Conservation (phyloP, 2,797 vertebrate genomes). For the Peromyscus eremicus region DNA sequence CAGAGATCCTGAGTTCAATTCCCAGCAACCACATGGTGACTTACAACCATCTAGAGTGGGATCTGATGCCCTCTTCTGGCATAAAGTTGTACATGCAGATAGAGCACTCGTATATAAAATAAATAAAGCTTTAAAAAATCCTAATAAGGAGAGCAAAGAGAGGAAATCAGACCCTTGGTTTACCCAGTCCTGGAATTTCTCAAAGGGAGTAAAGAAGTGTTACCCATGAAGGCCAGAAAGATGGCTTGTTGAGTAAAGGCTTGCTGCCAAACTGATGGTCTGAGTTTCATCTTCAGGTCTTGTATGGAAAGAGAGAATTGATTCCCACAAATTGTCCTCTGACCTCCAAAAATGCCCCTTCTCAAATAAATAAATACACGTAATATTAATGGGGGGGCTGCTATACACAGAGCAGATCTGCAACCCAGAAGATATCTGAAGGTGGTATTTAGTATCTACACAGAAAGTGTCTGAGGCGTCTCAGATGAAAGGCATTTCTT, state of each 20-base stretch:
- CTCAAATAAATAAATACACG: neutral
- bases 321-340: neutral
- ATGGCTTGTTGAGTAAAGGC: neutral
- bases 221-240: no score
- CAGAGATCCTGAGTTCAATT: neutral
- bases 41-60: neutral
- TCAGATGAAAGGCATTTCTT: slow-evolving; percentile 45
- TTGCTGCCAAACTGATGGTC: neutral
- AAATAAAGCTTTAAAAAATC: neutral
- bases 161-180: neutral
- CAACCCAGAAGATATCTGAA: neutral
- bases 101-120: neutral
- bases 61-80: neutral
- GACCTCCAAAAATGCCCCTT: neutral
- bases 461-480: neutral
- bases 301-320: neutral
- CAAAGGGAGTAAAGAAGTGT: neutral
- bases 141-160: neutral
- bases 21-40: neutral
- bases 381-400: neutral
- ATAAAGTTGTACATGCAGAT: neutral
- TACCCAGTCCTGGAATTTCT: neutral
- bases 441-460: neutral
- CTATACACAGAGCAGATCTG: neutral
- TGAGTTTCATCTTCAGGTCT: neutral